Base-by-base conservation (phyloP, 2,797 vertebrate genomes). In the Chrosomus eos region DNA sequence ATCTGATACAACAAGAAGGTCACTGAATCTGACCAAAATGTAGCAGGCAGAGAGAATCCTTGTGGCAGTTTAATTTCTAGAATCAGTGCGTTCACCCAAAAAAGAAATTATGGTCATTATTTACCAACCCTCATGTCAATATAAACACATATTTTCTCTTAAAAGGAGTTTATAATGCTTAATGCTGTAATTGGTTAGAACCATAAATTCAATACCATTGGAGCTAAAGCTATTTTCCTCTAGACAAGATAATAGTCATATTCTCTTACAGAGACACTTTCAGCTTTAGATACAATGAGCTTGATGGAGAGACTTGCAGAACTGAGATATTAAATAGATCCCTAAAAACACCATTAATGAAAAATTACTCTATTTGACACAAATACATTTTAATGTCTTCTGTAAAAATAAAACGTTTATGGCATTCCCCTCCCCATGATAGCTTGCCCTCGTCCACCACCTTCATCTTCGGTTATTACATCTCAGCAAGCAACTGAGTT, bases 1-100 rank as follows among this genome's bases (percentile, higher is more conserved):
- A 14, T 51, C 28, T 58, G 55, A 18, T 6, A 43, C 38, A 84
- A 48, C 18, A 68, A 55, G 26, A 64, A 71, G 85, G 78, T 71
- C 53, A 51, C 66, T 66, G 55, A 23, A 53, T 64, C 4, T 83
- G 81, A 89, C 87, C 81, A 83, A 88, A 58, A 87, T 88, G 81
- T 23, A 72, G 23, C 33, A 86, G 33, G 18, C 28, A 58, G 75
- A 68, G 40, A 87, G 74, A 70, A 70, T 31, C 76, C 85, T 89
- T 31, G 60, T 31, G 28, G 28, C 14, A 18, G 28, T 31, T 64
- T 31, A 28, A 28, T 28, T 71, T 86, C 73, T 77, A 80, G 21
- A 78, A 64, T 58, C 48, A 85, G 40, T 31, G 5, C 0, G 16
- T 23, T 36, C 10, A 21, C 5, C 1, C 9, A 51, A 51, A 73